These are phyloP conservation scores for Drosophila testacea DNA, from an alignment of 2,888 invertebrate genomes.

Conservation along the genomic window DNA sequence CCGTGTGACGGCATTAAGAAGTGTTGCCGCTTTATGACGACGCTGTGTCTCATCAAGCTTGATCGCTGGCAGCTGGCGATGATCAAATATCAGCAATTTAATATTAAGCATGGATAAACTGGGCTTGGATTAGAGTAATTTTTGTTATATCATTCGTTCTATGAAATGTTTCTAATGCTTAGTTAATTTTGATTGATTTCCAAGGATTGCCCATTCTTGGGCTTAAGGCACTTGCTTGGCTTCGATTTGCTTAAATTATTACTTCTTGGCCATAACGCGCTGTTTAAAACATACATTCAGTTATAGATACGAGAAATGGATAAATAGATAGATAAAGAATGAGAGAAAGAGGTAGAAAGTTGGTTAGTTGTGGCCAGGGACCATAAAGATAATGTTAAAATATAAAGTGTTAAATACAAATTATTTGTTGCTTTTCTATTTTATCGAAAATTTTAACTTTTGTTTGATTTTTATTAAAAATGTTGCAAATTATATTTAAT, in stretches of 20 bases:
- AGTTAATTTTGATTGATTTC: not conserved
- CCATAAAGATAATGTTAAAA: too few species aligned
- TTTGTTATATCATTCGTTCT: too few species aligned
- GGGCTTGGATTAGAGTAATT: constrained; percentile 10
- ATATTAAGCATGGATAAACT: not conserved
- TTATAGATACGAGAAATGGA: constrained; percentile 11
- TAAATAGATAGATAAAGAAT: constrained; percentile 22
- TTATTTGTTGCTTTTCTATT: too few species aligned
- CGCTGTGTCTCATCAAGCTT: not conserved
- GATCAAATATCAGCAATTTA: constrained; percentile 22
- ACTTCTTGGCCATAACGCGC: constrained; percentile 61
- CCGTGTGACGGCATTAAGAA: constrained; percentile 89
- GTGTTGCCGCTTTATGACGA: constrained; percentile 87
- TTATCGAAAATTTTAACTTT: too few species aligned
- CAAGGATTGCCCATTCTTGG: constrained; percentile 2
- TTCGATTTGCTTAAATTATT: constrained; percentile 30
- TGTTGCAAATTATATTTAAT: too few species aligned
- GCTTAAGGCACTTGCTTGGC: constrained; percentile 62
- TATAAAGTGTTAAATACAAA: too few species aligned
- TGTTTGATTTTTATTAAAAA: too few species aligned
- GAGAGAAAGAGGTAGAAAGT: constrained; percentile 1
- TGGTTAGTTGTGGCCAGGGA: constrained; percentile 3
- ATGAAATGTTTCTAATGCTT: not conserved
- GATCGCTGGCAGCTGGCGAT: constrained; percentile 26
- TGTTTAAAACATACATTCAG: constrained; percentile 14